Evolutionary conservation across 2,797 vertebrate genomes (phyloP), one percentile per base, ranked within the genome.

Genomic region (Labeo calbasu): DNA sequence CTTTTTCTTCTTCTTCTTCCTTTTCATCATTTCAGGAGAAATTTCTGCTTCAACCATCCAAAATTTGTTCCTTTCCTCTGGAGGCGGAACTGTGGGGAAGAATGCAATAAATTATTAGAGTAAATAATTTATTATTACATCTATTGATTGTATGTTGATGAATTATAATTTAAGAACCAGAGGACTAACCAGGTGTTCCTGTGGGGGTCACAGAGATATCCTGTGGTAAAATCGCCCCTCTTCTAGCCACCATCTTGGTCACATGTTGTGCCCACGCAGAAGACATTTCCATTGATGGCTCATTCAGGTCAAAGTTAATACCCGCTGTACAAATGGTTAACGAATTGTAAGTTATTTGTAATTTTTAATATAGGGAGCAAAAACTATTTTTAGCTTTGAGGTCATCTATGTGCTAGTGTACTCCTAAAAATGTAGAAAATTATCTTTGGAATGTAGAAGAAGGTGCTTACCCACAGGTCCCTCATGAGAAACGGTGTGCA

Each of bases 231-330:
- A 99, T 99, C 46, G 98, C 98, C 0, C 97, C 98, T 91, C 98
- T 94, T 83, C 98, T 94, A 89, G 98, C 97, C 88, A 99, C 98
- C 96, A 99, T 99, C 92, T 99, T 99, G 73, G 96, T 98, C 90
- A 99, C 97, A 3, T 99, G 97, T 89, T 98, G 97, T 0, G 97
- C 98, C 98, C 98, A 99, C 0, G 98, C 97, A 0, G 98, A 99
- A 4, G 97, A 99, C 90, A 99, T 92, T 2, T 99, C 98, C 0
- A 96, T 96, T 0, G 98, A 99, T 0, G 97, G 97, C 86, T 99
- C 98, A 0, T 98, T 99, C 77, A 99, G 89, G 51, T 99, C 97
- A 17, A 99, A 99, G 12, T 97, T 97, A 82, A 99, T 95, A 43
- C 98, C 98, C 0, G 98, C 98, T 99, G 61, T 50, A 65, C 23